phyloP scores from a whole-genome alignment of 1,140 invertebrate species.

The Trichoplusia ni region DNA sequence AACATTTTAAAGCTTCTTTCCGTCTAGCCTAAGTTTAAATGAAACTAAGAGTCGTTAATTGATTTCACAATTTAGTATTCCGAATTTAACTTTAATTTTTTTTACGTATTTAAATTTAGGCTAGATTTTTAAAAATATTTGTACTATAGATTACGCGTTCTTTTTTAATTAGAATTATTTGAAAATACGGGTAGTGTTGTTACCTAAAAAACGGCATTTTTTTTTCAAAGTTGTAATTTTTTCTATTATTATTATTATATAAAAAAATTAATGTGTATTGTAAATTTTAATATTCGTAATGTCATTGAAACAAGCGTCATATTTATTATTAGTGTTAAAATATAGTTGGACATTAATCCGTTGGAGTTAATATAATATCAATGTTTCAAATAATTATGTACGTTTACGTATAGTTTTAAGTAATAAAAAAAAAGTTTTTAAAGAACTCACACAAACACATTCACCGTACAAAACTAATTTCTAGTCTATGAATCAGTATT shows the following conservation, averaged over 20 bases:
- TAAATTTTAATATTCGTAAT: constrained; percentile 49
- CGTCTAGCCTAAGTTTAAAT: constrained; percentile 30
- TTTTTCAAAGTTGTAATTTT: constrained; percentile 27
- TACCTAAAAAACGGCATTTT: constrained; percentile 41
- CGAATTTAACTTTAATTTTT: constrained; percentile 2
- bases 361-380: constrained; percentile 37
- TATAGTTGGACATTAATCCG: constrained; percentile 37
- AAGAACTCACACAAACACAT: constrained; percentile 19
- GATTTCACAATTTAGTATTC: background rate
- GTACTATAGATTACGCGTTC: constrained; percentile 35
- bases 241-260: constrained; percentile 35
- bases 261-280: constrained; percentile 40
- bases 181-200: constrained; percentile 50
- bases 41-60: background rate
- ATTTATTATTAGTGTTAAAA: constrained; percentile 48
- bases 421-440: constrained; percentile 28
- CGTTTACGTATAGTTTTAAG: constrained; percentile 30
- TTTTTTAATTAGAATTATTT: constrained; percentile 43
- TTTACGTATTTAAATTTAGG: constrained; percentile 28
- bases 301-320: constrained; percentile 47
- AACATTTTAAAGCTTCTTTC: constrained; percentile 31
- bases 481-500: constrained; percentile 43
- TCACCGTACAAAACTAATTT: constrained; percentile 33
- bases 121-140: constrained; percentile 31
- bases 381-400: constrained; percentile 29